Evolutionary conservation across 1,140 invertebrate genomes (phyloP), one percentile per base, ranked within the genome.

Genomic region (Aporrectodea caliginosa): DNA sequence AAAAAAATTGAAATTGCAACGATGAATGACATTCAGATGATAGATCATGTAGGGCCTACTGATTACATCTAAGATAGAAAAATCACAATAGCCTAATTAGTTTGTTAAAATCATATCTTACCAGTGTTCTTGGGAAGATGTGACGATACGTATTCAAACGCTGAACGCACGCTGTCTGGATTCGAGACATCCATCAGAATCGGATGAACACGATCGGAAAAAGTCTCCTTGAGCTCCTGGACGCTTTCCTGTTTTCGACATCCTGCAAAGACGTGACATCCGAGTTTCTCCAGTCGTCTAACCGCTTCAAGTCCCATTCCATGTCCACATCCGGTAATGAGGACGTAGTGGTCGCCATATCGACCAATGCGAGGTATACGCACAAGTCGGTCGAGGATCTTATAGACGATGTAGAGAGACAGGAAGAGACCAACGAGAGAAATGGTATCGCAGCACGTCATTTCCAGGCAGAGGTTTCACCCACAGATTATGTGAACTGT

Each of bases 201-300:
- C n/a, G 70, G 70, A 29, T 12, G n/a, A 32, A 72, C n/a, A 2
- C 70, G n/a, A 29, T 27, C n/a, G 2, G 70, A 72, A n/a, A 27
- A 72, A 2, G 70, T n/a, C 70, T 72, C 27, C 70, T n/a, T 72
- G 2, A 72, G 31, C 70, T 72, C 70, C n/a, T 6, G 2, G n/a
- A 29, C 70, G n/a, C 70, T 32, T n/a, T 72, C 32, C 70, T 72
- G 2, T 27, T 14, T 72, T n/a, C n/a, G 70, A 32, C 70, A 72
- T 14, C 70, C 70, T 2, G 70, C 70, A n/a, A 72, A 72, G n/a
- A 72, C 70, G 27, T 27, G 43, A 22, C 43, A 58, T 6, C 43
- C 43, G 43, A 58, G 43, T 22, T 58, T 6, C 6, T 58, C 43
- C 43, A 58, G 22, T 22, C 43, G 6, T 22, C 43, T 6, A 22